phyloP scores from a whole-genome alignment of 2,888 invertebrate species.

The Sminthurinus aureus region DNA sequence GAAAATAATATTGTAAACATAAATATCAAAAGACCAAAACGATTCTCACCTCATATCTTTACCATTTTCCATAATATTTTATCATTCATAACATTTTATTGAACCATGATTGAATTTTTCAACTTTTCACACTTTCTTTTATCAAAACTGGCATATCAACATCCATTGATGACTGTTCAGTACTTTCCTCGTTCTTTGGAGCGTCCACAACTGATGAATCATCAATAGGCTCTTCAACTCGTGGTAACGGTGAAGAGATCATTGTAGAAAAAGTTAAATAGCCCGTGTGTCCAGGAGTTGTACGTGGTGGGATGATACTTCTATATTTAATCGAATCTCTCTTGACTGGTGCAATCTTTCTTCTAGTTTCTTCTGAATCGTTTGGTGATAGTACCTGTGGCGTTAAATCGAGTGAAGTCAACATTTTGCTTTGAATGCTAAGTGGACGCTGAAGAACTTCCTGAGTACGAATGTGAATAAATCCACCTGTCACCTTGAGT shows the following conservation, averaged over 20 bases:
- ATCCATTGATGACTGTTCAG: neutral
- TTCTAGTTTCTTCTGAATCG: neutral
- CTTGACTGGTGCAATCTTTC: slow-evolving; percentile 49
- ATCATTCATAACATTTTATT: too few species aligned
- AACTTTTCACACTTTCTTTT: neutral
- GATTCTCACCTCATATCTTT: too few species aligned
- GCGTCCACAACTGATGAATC: neutral
- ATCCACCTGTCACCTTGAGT: slow-evolving; percentile 74
- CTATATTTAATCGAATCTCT: slow-evolving; percentile 66
- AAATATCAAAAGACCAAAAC: too few species aligned
- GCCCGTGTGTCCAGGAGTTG: slow-evolving; percentile 93
- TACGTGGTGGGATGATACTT: slow-evolving; percentile 75
- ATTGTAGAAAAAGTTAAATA: slow-evolving; percentile 90
- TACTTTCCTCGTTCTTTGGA: neutral
- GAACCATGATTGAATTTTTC: neutral
- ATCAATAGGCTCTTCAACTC: neutral
- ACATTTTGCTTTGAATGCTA: slow-evolving; percentile 73
- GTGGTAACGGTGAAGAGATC: slow-evolving; percentile 11
- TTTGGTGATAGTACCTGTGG: slow-evolving; percentile 3
- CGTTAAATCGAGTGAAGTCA: slow-evolving; percentile 54
- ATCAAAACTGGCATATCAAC: neutral
- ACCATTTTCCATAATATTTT: too few species aligned
- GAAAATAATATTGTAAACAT: too few species aligned
- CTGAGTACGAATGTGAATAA: slow-evolving; percentile 83
- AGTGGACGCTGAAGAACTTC: slow-evolving; percentile 86